phyloP scores from a whole-genome alignment of 2,113 vertebrate genomes.

The Numenius arquata region DNA sequence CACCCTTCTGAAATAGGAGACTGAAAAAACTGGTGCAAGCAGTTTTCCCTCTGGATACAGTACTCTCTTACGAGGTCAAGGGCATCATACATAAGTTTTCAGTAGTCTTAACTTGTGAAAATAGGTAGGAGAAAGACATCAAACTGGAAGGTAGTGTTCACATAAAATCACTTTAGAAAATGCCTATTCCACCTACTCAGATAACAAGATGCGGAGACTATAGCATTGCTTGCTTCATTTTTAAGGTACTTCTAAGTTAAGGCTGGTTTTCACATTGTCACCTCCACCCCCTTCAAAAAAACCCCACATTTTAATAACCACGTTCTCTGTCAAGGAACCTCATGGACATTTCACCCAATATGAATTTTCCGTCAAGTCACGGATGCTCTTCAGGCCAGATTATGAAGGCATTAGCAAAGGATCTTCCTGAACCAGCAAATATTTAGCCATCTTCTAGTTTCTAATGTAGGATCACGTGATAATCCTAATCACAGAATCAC shows the following conservation, averaged over 20 bases:
- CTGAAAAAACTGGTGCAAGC: not conserved
- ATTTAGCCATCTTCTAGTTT: not conserved
- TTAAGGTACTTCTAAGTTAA: not conserved
- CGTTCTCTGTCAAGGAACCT: not conserved
- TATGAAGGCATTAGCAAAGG: not conserved
- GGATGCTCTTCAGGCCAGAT: not conserved
- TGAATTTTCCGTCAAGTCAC: not conserved
- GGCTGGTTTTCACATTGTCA: not conserved
- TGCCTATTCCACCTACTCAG: not conserved
- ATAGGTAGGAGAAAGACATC: not conserved
- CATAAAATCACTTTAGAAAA: not conserved
- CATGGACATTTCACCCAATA: not conserved
- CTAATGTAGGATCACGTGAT: not conserved
- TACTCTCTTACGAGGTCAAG: not conserved
- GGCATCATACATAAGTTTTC: not conserved
- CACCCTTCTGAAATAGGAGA: not conserved
- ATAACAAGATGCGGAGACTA: rapidly evolving
- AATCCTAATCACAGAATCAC: too few species aligned
- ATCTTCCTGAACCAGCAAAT: not conserved
- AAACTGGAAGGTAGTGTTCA: not conserved
- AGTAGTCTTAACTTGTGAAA: not conserved
- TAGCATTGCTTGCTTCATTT: not conserved
- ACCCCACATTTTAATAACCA: not conserved
- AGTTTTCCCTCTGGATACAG: not conserved
- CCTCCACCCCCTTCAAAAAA: not conserved